Conservation (phyloP, 2,113 vertebrate genomes). For the Planiliza haematocheilus region DNA sequence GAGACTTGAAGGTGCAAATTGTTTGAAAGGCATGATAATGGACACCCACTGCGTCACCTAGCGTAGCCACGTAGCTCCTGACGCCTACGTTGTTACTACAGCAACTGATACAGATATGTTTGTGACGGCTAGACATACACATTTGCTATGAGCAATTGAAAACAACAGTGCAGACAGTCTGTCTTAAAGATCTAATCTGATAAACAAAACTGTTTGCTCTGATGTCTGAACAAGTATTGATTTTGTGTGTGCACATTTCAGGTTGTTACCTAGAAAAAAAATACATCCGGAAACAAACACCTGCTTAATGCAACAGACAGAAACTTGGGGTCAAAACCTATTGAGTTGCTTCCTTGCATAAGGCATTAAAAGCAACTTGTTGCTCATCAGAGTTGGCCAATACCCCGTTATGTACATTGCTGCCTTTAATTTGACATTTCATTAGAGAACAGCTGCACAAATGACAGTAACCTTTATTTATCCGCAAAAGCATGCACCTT, state of each 20-base stretch:
- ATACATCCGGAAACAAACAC: neutral
- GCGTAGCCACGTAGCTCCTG: too few species aligned
- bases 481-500: conserved; percentile 13
- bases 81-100: too few species aligned
- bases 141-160: too few species aligned
- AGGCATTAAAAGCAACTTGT: conserved; percentile 2
- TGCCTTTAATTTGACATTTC: conserved; percentile 31
- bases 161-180: too few species aligned
- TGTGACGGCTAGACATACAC: too few species aligned
- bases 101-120: too few species aligned
- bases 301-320: neutral
- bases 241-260: conserved; percentile 4
- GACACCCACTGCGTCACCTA: too few species aligned
- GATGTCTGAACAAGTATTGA: conserved; percentile 14
- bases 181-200: too few species aligned
- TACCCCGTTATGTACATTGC: conserved; percentile 12
- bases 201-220: too few species aligned
- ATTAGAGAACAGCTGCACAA: conserved; percentile 42
- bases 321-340: neutral
- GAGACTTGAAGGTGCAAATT: too few species aligned
- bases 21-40: too few species aligned
- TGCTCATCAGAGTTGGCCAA: conserved; percentile 2
- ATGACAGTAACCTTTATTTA: conserved; percentile 31
- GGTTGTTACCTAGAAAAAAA: neutral
- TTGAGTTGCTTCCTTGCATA: neutral